These are phyloP conservation scores for Amphipyra berbera DNA, from an alignment of 2,888 invertebrate genomes.

Conservation along the genomic window DNA sequence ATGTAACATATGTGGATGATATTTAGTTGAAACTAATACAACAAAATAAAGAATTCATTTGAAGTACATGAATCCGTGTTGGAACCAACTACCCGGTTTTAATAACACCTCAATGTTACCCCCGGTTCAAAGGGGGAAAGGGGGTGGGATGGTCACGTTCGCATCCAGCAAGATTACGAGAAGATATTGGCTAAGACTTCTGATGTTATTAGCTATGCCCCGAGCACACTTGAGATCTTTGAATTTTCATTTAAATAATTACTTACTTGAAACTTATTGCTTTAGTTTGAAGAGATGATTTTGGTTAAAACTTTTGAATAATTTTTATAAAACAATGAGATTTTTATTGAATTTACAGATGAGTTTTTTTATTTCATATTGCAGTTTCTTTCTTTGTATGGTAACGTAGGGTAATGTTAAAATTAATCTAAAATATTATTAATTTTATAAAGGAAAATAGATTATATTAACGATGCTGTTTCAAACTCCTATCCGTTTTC, in stretches of 20 bases:
- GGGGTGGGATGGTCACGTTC: slow-evolving; percentile 48
- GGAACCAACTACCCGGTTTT: slow-evolving; percentile 15
- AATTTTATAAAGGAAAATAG: no score
- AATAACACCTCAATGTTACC: slow-evolving; percentile 23
- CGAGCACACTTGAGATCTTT: slow-evolving; percentile 29
- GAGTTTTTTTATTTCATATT: no score
- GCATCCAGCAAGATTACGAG: slow-evolving; percentile 45
- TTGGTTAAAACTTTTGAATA: background rate
- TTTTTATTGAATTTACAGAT: no score
- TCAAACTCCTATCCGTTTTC: no score
- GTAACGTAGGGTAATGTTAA: no score
- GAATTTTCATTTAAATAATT: slow-evolving; percentile 25
- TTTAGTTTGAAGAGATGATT: slow-evolving; percentile 10
- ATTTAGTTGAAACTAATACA: background rate
- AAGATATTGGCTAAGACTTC: slow-evolving; percentile 55
- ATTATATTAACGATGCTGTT: no score
- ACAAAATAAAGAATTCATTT: slow-evolving; percentile 1
- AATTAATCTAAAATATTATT: no score
- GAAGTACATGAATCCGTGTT: slow-evolving; percentile 10
- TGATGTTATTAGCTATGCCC: slow-evolving; percentile 38
- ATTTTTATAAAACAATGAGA: no score
- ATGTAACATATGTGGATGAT: background rate
- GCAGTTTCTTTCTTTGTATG: no score
- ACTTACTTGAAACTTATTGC: slow-evolving; percentile 8
- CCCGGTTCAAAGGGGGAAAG: background rate